Evolutionary conservation across 2,797 vertebrate species (phyloP).

Genomic region (Adrianichthys oophorus): DNA sequence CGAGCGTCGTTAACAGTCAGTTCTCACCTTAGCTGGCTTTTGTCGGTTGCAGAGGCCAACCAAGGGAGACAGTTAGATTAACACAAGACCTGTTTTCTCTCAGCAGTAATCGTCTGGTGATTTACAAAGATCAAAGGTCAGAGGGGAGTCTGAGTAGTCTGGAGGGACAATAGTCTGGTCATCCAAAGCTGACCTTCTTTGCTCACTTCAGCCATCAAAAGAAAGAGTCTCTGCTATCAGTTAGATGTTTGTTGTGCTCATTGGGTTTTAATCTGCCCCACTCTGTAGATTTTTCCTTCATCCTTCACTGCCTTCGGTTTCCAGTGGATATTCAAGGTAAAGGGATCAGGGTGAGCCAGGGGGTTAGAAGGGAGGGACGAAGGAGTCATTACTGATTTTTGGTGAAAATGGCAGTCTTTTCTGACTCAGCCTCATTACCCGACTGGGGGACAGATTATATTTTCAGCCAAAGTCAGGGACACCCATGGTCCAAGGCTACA

Average conservation of each 20-base stretch:
- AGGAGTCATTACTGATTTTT: slow-evolving; percentile 70
- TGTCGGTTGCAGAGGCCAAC: slow-evolving; percentile 32
- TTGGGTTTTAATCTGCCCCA: slow-evolving; percentile 28
- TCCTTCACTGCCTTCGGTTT: slow-evolving; percentile 35
- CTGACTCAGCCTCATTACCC: slow-evolving; percentile 77
- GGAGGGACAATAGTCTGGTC: slow-evolving; percentile 29
- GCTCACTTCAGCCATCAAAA: slow-evolving; percentile 44
- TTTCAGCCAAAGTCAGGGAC: slow-evolving; percentile 58
- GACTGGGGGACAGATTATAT: slow-evolving; percentile 70
- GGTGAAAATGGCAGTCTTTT: slow-evolving; percentile 55
- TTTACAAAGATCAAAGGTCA: slow-evolving; percentile 58
- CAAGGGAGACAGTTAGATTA: slow-evolving; percentile 59
- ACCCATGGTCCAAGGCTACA: slow-evolving; percentile 53
- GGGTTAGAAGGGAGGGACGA: slow-evolving; percentile 64
- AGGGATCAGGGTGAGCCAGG: slow-evolving; percentile 43
- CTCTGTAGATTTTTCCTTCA: slow-evolving; percentile 9
- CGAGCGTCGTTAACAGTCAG: slow-evolving; percentile 18
- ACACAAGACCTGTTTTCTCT: slow-evolving; percentile 51
- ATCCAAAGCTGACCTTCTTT: slow-evolving; percentile 19
- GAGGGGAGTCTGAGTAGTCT: slow-evolving; percentile 30
- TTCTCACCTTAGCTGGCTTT: slow-evolving; percentile 42
- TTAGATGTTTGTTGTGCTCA: slow-evolving; percentile 18
- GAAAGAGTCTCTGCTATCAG: slow-evolving; percentile 25
- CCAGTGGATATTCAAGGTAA: slow-evolving; percentile 39
- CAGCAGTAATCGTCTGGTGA: slow-evolving; percentile 56